Percentiles rank a stretch among this genome's conserved stretches.
These are phyloP conservation scores for Dynastes tityus DNA, from an alignment of 2,888 invertebrate species.

Conservation along the genomic window DNA sequence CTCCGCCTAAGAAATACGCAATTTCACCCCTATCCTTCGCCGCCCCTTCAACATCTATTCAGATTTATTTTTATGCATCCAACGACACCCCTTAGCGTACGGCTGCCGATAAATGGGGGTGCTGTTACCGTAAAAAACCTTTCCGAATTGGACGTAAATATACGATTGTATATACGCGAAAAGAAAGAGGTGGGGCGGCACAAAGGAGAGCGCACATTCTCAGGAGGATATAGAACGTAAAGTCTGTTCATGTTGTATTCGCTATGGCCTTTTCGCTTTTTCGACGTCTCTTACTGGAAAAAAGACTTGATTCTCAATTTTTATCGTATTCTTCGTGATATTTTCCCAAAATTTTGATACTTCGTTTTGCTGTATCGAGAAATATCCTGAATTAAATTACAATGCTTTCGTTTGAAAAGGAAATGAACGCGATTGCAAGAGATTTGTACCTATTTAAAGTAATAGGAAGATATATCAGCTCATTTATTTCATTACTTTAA, in stretches of 20 bases:
- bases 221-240: constrained; percentile 11
- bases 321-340: no score
- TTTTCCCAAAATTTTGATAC: no score
- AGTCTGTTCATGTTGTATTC: constrained; percentile 24
- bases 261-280: constrained; percentile 1
- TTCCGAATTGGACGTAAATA: constrained; percentile 14
- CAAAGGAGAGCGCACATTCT: background rate
- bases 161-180: background rate
- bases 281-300: background rate
- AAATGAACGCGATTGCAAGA: no score
- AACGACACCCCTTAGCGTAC: constrained; percentile 4
- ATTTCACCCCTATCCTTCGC: background rate
- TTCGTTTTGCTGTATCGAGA: no score
- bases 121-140: constrained; percentile 23
- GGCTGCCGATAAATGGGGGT: background rate
- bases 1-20: no score
- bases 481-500: no score
- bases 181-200: background rate
- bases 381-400: no score
- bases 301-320: no score
- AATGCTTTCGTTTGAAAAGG: no score
- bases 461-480: no score
- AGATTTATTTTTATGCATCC: constrained; percentile 32
- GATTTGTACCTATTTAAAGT: no score
- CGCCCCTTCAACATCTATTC: constrained; percentile 18